Evolutionary conservation across 2,797 vertebrate genomes (phyloP), one percentile per base, ranked within the genome.

Genomic region (Pseudomugil tenellus): DNA sequence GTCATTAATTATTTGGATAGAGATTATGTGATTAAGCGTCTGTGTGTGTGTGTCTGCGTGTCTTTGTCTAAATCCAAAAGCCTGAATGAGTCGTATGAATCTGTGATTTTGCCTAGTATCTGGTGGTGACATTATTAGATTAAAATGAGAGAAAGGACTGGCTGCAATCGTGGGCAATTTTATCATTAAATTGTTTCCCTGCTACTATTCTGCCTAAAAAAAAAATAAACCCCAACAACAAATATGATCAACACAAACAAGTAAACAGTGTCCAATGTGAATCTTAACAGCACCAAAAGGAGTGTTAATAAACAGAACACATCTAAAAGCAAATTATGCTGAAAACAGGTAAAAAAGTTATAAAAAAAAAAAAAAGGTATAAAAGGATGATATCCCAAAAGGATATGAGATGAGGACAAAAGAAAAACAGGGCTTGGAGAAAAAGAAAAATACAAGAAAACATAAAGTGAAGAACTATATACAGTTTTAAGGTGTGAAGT

Each of bases 1-100:
- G 86, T 85, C 86, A 87, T 90, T 91, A 86, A 90, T 91, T 89
- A 89, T 88, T 90, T 85, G 82, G 62, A 73, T n/a, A 79, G 81
- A 84, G 84, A 86, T 88, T 90, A 90, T 89, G 76, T 81, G 78
- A 87, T 87, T 89, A 88, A 63, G 77, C 35, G 0, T 69, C 16
- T 81, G 72, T 70, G 26, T 43, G 26, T 43, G 46, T 59, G 53
- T 66, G 12, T 57, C 57, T 49, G 68, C 35, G 57, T 28, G 12
- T 31, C 14, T 31, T 28, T 31, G 37, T 52, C 51, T 70, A 23
- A 53, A 57, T 57, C 52, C 17, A 13, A 65, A 70, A 41, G 67
- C 11, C 43, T 65, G 16, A 6, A 1, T 57, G 72, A 41, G 39
- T 35, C 43, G 62, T 43, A 25, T 29, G 34, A 17, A n/a, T 46